Conservation (phyloP, 2,888 invertebrate genomes). For the Meiosimyza decipiens region DNA sequence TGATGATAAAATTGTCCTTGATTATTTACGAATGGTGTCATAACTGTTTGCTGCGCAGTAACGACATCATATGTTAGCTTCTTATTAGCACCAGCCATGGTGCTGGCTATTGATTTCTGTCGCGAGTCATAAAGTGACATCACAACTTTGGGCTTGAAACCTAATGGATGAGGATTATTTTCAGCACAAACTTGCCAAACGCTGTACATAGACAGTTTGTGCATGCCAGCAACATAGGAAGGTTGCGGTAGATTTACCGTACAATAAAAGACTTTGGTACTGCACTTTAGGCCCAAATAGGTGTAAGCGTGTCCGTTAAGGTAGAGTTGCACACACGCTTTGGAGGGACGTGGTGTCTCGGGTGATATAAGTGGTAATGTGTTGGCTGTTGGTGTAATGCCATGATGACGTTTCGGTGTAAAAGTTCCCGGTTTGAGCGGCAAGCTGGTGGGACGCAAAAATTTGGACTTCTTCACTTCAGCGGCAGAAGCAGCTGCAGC, state of each 20-base stretch:
- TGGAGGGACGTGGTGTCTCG: constrained; percentile 89
- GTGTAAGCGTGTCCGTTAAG: constrained; percentile 93
- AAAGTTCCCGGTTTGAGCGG: constrained; percentile 87
- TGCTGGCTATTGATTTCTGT: constrained; percentile 69
- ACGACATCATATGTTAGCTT: constrained; percentile 54
- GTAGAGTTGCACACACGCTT: constrained; percentile 89
- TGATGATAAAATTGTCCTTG: constrained; percentile 60
- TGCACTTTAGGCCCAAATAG: constrained; percentile 89
- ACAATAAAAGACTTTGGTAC: constrained; percentile 91
- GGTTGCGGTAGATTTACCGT: constrained; percentile 94
- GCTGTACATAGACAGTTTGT: constrained; percentile 95
- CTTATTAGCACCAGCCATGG: constrained; percentile 52
- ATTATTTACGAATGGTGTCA: constrained; percentile 57
- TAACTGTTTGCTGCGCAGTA: constrained; percentile 59
- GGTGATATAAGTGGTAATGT: constrained; percentile 88
- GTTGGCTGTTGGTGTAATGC: constrained; percentile 83
- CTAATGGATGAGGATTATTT: constrained; percentile 76
- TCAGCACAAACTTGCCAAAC: constrained; percentile 88
- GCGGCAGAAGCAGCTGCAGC: constrained; percentile 61
- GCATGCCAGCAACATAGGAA: constrained; percentile 90
- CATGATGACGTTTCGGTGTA: constrained; percentile 83
- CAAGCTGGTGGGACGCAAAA: constrained; percentile 83
- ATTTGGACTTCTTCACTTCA: constrained; percentile 69
- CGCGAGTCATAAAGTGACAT: constrained; percentile 83
- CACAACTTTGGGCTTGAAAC: constrained; percentile 75